These are phyloP conservation scores for Lithophane ornitopus DNA, from an alignment of 2,888 invertebrate genomes.

Conservation along the genomic window DNA sequence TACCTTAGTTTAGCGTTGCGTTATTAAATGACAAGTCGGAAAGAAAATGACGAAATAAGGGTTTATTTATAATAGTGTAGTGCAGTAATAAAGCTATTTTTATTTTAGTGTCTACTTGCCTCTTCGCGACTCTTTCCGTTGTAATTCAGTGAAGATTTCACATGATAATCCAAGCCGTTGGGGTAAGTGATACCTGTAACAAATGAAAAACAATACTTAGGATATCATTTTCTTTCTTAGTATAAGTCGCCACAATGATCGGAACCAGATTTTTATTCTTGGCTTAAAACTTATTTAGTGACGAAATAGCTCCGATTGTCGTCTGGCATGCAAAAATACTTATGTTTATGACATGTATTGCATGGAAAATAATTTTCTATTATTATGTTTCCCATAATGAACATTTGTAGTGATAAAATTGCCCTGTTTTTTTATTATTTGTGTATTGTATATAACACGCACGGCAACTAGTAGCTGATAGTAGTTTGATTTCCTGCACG, in stretches of 20 bases:
- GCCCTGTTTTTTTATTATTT: constrained; percentile 19
- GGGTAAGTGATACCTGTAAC: constrained; percentile 67
- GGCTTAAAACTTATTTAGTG: background rate
- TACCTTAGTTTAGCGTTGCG: background rate
- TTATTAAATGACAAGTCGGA: background rate
- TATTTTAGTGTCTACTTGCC: constrained; percentile 59
- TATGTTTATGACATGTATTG: background rate
- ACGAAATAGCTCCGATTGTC: background rate
- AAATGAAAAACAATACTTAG: constrained; percentile 50
- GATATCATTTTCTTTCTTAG: background rate
- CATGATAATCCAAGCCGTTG: constrained; percentile 50
- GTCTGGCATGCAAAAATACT: background rate
- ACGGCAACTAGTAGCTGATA: constrained; percentile 29
- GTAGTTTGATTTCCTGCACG: constrained; percentile 66
- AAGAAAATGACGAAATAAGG: background rate
- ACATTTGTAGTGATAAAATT: constrained; percentile 19
- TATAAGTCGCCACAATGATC: background rate
- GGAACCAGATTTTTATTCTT: too few relatives aligned
- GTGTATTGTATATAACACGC: constrained; percentile 37
- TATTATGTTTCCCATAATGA: constrained; percentile 1
- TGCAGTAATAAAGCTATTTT: background rate
- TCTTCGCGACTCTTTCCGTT: constrained; percentile 59
- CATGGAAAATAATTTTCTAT: background rate
- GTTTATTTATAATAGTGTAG: background rate
- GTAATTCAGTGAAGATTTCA: constrained; percentile 58